Base-by-base conservation (phyloP, 1,140 invertebrate species). In the Orchesella cincta region DNA sequence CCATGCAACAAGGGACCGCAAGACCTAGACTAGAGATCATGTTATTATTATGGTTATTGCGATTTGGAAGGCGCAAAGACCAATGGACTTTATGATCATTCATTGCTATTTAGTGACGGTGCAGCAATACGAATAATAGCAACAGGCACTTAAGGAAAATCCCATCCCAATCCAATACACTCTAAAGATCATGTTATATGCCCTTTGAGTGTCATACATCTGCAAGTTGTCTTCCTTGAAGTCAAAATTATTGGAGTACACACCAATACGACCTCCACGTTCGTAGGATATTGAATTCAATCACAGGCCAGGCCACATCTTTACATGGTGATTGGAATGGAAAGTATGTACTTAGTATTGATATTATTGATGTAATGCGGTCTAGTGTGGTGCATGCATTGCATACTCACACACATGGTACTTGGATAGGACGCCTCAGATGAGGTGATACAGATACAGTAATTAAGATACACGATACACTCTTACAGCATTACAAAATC, bases 241-340 rank as follows among this genome's bases (percentile, higher is more conserved):
- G 62, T 67, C 62, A 67, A 67, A 67, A 67, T 67, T 67, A 67
- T 67, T 67, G 62, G 62, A 67, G 62, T 67, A 67, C 62, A 67
- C 62, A 67, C 31, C 62, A 67, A 67, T 67, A 67, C 62, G 62
- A 67, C 62, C 62, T 67, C 62, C 62, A 67, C 23, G 20, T 46
- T 46, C 39, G 20, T 20, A 46, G 8, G 39, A 20, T 46, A 20
- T 46, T n/a, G n/a, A n/a, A n/a, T n/a, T n/a, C n/a, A n/a, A n/a
- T n/a, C n/a, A n/a, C n/a, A n/a, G n/a, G n/a, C n/a, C n/a, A n/a
- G n/a, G 26, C 54, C 23, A 57, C 54, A 57, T n/a, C 54, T n/a
- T n/a, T n/a, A n/a, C n/a, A n/a, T n/a, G n/a, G n/a, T n/a, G n/a
- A n/a, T n/a, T n/a, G n/a, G n/a, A n/a, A n/a, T n/a, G n/a, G n/a